Base-by-base conservation (phyloP, 2,797 vertebrate species). In the Lophura swinhoii region DNA sequence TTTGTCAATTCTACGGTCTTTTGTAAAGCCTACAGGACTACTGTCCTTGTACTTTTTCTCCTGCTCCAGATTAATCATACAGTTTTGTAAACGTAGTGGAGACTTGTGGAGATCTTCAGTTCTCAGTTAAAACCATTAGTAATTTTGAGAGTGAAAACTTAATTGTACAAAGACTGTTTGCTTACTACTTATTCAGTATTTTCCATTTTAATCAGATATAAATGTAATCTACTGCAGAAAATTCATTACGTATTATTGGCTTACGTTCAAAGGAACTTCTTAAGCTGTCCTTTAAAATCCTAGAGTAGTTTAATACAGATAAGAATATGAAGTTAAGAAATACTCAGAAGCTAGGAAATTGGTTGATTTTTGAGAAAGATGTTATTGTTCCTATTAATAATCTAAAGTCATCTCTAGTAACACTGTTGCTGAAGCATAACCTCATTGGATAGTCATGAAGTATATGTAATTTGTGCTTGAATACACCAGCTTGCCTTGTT, bases 191-290 rank as follows among this genome's bases (percentile, higher is more conserved):
- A 35, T 64, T 79, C 64, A 21, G 4, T 88, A 17, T 63, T 84
- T 93, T 88, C 43, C 8, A 1, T 29, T 94, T 91, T 71, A 68
- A 87, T 94, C 60, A 84, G 87, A 76, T 81, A 70, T 8, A 51
- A 78, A 59, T 53, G 3, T 84, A 67, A 82, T 82, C 68, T 53
- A 91, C 39, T 37, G 21, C 88, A 76, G 46, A 56, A 79, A 88
- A 94, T 76, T 67, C 0, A 64, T 56, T 76, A 82, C 3, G 58
- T 75, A 59, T 28, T 58, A 64, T 0, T 90, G 41, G 9, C 51
- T 90, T 82, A 18, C 41, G 14, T 84, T 92, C 72, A 93, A 49
- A 80, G 37, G 21, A 18, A 60, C 49, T 87, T 56, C 5, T 35
- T 17, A 77, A 75, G 21, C 77, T 77, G 44, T 24, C 8, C 58